Conservation (phyloP, 37 sponge, comb jelly and placozoan genomes). For the Oopsacas minuta region DNA sequence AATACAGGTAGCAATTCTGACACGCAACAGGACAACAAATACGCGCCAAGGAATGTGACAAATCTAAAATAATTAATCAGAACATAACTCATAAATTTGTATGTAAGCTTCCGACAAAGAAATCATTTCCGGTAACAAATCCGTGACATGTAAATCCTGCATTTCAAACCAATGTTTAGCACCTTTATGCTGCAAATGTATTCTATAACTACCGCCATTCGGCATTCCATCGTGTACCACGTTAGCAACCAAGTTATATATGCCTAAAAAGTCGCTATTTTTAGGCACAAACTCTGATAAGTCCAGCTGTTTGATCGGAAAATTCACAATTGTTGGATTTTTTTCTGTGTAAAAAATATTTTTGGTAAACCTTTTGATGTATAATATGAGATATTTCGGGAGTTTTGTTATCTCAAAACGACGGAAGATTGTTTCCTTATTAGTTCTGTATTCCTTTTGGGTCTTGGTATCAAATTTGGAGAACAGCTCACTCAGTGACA, state of each 20-base stretch:
- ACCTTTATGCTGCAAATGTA: constrained; percentile 72
- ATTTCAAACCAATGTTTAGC: constrained; percentile 90
- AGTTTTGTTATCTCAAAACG: constrained; percentile 78
- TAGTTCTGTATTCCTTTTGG: constrained; percentile 87
- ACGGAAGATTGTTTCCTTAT: constrained; percentile 68
- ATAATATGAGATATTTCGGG: constrained; percentile 83
- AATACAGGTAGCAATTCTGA: too few species aligned
- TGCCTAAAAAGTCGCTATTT: constrained; percentile 53
- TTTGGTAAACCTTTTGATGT: constrained; percentile 87
- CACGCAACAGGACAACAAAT: too few species aligned
- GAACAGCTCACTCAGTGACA: constrained; percentile 74
- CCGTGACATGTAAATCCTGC: constrained; percentile 94
- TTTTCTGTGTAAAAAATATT: constrained; percentile 95
- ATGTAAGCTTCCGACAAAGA: constrained; percentile 93
- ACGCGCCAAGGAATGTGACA: too few species aligned
- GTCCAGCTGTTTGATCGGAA: constrained; percentile 87
- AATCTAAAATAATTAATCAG: too few species aligned
- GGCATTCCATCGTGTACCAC: constrained; percentile 86
- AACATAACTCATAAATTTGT: constrained; percentile 41
- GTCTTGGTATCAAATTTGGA: constrained; percentile 64
- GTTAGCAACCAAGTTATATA: constrained; percentile 85
- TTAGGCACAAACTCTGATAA: constrained; percentile 83
- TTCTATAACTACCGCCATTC: constrained; percentile 74
- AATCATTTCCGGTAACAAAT: constrained; percentile 91
- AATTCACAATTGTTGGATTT: constrained; percentile 98